Percentiles rank a stretch among this genome's conserved stretches.
Conservation (phyloP, 2,113 vertebrate species). For the Saimiri boliviensis region DNA sequence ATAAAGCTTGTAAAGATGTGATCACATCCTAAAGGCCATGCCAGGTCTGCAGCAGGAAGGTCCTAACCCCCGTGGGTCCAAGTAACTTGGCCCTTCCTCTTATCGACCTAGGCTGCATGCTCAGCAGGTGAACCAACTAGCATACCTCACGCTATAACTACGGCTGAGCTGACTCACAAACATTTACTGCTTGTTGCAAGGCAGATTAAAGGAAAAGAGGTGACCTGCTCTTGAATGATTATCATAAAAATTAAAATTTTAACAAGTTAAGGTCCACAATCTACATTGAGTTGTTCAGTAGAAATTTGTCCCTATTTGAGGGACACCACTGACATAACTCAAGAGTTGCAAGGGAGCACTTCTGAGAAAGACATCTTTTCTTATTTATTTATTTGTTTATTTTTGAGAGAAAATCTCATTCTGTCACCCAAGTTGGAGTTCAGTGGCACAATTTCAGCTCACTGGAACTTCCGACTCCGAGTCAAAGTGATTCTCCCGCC, state of each 20-base stretch:
- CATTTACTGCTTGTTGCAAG: background rate
- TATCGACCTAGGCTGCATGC: fast-evolving
- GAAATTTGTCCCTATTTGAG: background rate
- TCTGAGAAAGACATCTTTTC: background rate
- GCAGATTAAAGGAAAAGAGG: background rate
- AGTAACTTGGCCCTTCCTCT: background rate
- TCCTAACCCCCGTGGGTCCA: fast-evolving
- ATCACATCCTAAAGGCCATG: too few relatives aligned
- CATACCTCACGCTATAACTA: fast-evolving
- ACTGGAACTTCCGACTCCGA: too few relatives aligned
- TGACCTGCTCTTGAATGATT: fast-evolving
- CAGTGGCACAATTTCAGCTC: too few relatives aligned
- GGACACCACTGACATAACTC: fast-evolving
- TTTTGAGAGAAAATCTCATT: too few relatives aligned
- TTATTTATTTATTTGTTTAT: background rate
- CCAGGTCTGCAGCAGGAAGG: background rate
- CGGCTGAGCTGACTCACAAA: background rate
- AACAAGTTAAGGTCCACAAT: fast-evolving
- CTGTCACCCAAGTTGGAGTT: too few relatives aligned
- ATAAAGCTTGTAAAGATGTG: background rate
- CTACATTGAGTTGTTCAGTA: fast-evolving
- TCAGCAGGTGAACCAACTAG: background rate
- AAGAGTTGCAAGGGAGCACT: background rate
- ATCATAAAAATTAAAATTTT: background rate
- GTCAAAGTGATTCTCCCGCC: too few relatives aligned